Percentiles rank a stretch among this genome's conserved stretches.
Evolutionary conservation across 2,113 vertebrate genomes (phyloP).

Genomic region (Phaethon lepturus): DNA sequence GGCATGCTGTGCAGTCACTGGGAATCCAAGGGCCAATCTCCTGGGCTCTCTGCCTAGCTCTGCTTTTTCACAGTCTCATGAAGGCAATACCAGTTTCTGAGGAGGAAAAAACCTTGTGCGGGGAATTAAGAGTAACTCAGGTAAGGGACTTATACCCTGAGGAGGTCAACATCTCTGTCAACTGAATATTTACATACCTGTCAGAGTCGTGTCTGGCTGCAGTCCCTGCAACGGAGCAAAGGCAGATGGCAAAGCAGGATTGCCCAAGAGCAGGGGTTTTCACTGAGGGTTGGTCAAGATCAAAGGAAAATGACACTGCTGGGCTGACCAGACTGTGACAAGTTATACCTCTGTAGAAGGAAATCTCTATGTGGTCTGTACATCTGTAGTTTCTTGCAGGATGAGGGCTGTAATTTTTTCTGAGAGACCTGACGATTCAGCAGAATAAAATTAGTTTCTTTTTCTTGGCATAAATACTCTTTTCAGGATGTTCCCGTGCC

Average conservation of each 20-base stretch:
- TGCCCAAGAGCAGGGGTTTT: background rate
- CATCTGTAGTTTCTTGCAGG: background rate
- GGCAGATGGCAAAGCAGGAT: background rate
- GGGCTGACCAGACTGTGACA: background rate
- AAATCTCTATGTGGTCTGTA: background rate
- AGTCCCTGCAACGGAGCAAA: background rate
- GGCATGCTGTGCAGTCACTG: background rate
- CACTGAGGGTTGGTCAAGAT: background rate
- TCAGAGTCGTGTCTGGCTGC: background rate
- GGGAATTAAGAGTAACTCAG: background rate
- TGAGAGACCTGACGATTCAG: background rate
- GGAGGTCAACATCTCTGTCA: background rate
- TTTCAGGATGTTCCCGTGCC: background rate
- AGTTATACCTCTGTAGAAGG: background rate
- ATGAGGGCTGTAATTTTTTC: background rate
- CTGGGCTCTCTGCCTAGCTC: background rate
- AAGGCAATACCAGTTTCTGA: background rate
- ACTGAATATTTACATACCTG: background rate
- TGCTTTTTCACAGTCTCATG: background rate
- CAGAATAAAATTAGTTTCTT: constrained; percentile 20
- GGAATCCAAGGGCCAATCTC: background rate
- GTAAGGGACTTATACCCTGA: background rate
- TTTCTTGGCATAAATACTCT: background rate
- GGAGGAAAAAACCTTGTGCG: background rate
- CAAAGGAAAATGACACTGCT: background rate